Evolutionary conservation across 2,888 invertebrate genomes (phyloP), one percentile per base, ranked within the genome.

Genomic region (Hirtodrosophila trivittata): DNA sequence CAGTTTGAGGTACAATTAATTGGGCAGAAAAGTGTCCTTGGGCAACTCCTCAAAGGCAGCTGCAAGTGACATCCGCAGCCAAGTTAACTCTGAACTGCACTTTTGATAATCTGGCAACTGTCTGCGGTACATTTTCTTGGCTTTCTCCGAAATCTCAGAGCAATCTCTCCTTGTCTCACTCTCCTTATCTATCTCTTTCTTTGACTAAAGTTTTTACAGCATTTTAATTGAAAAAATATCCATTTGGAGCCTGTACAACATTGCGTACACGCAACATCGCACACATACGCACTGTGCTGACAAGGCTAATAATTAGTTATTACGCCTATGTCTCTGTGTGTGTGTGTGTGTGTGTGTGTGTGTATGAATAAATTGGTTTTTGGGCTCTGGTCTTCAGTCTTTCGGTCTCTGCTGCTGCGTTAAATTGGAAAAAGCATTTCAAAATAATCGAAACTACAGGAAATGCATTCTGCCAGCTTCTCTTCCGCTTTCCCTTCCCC

Each of bases 181-280:
- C 32, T 16, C 49, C 45, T 43, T 51, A 47, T 42, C 33, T 57
- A 49, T 50, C 57, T 55, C 64, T 64, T 64, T 42, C 52, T 59
- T 42, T 47, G 58, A 52, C 41, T 43, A 62, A 56, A 56, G 57
- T 78, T 66, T 59, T 75, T 60, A 56, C 67, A 63, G 60, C 50
- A 76, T 42, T 72, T 83, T 66, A 77, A 72, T 77, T 80, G 60
- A 75, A 83, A 67, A 51, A 46, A 38, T 42, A 25, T 9, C 9
- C 14, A 47, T 37, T 37, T 18, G 28, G 47, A 18, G 25, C 25
- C 30, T 3, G 16, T 25, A 25, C 35, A 14, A 1, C n/a, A n/a
- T n/a, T 41, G 37, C 71, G 52, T 42, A 54, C 42, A 42, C 58
- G 54, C 39, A 66, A 25, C 25, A 28, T 47, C 42, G 41, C 55